Base-by-base conservation (phyloP, 2,888 invertebrate species). In the Hydrotaea diabolus region DNA sequence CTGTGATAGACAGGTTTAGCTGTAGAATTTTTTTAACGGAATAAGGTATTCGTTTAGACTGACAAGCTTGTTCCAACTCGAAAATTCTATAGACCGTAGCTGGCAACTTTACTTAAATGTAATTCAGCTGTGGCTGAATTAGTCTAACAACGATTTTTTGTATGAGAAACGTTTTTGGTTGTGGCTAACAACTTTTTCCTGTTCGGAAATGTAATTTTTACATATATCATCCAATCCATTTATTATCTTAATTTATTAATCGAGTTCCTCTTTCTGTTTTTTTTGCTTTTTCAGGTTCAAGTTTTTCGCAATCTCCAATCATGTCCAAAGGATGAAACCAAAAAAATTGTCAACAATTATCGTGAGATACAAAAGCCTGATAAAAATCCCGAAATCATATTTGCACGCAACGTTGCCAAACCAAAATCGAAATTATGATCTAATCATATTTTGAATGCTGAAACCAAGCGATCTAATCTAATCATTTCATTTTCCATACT, bases 341-440 rank as follows among this genome's bases (percentile, higher is more conserved):
- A 92, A 87, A 92, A 92, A 87, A 92, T 92, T 87, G 90, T 92
- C 53, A 92, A 89, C 87, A 92, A 92, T 88, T 92, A 89, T 88
- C 92, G 92, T 43, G 92, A 92, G 87, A 92, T 92, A 66, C 92
- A 92, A 87, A 90, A 89, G 49, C 92, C 92, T 46, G 89, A 88
- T 75, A 91, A 91, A 86, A 90, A 92, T 88, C 92, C 92, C 7
- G 92, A 92, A 88, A 90, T 92, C 80, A 88, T 90, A 73, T 92
- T 92, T 82, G 92, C 92, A 11, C 89, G 92, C 81, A 92, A 92
- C 87, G 31, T 31, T 31, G 91, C 91, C 83, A 91, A 91, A 85
- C 90, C 91, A 85, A 92, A 92, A 88, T 92, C 92, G 76, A 92
- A 92, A 88, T 91, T 92, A 90, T 92, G 92, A 92, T 87, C 83